Percentiles rank a stretch among this genome's conserved stretches.
Conservation (phyloP, 2,888 invertebrate species). For the Muscina levida region DNA sequence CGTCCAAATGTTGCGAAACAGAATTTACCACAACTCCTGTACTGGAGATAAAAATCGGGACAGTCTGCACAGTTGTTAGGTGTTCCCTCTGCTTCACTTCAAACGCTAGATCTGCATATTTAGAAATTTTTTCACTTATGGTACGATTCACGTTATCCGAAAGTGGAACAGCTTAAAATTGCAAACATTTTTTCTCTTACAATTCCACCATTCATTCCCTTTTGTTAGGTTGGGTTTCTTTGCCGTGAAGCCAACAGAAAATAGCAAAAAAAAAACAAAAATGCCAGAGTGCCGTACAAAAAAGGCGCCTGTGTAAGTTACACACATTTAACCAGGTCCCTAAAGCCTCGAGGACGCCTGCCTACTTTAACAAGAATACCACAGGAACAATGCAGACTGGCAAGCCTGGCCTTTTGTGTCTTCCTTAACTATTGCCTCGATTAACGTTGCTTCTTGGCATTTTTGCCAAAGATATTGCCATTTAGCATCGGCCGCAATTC, state of each 20-base stretch:
- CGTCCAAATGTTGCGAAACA: too few relatives aligned
- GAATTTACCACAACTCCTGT: too few relatives aligned
- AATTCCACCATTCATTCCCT: not conserved
- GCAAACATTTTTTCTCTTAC: conserved; percentile 8
- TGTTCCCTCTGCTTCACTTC: too few relatives aligned
- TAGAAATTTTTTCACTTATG: too few relatives aligned
- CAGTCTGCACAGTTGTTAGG: too few relatives aligned
- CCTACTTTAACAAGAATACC: conserved; percentile 28
- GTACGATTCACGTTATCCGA: too few relatives aligned
- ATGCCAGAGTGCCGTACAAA: not conserved
- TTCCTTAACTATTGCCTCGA: conserved; percentile 4
- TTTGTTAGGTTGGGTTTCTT: not conserved
- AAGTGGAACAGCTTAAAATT: conserved; percentile 30
- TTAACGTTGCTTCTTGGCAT: conserved; percentile 4
- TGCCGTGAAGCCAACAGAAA: not conserved
- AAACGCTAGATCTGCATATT: too few relatives aligned
- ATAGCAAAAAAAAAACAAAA: conserved; percentile 14
- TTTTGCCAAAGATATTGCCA: conserved; percentile 21
- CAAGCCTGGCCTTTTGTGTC: conserved; percentile 1
- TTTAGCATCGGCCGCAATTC: conserved; percentile 15
- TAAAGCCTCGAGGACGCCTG: not conserved
- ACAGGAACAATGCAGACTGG: not conserved
- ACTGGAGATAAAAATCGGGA: too few relatives aligned
- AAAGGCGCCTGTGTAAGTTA: not conserved
- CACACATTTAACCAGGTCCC: not conserved